Evolutionary conservation across 2,888 invertebrate species (phyloP).

Genomic region (Megamerina dolium): DNA sequence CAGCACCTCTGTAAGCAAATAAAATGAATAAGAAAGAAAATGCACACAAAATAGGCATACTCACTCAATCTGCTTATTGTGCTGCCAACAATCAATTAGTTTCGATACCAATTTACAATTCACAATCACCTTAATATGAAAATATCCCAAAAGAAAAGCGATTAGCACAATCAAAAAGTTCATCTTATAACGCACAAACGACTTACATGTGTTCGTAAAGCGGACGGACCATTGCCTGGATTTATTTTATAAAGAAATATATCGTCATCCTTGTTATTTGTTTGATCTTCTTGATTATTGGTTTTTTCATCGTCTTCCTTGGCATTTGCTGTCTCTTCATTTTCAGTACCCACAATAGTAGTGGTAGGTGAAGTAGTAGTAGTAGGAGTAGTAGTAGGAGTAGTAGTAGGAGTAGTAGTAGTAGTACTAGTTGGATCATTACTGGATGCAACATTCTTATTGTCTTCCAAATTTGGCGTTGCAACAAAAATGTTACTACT

Average conservation of each 20-base stretch:
- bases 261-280: constrained; percentile 25
- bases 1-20: constrained; percentile 45
- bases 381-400: too few relatives aligned
- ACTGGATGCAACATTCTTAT: too few relatives aligned
- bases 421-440: too few relatives aligned
- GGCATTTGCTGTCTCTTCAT: constrained; percentile 6
- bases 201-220: constrained; percentile 56
- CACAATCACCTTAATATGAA: constrained; percentile 59
- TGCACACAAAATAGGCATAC: constrained; percentile 47
- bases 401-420: too few relatives aligned
- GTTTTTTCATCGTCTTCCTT: constrained; percentile 5
- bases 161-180: background rate
- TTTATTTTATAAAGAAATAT: constrained; percentile 28
- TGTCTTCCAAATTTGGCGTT: too few relatives aligned
- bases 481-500: too few relatives aligned
- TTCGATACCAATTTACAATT: constrained; percentile 74
- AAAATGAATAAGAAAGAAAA: constrained; percentile 4
- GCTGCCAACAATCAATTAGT: constrained; percentile 75
- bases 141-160: constrained; percentile 7
- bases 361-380: too few relatives aligned
- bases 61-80: constrained; percentile 73
- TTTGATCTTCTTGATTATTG: constrained; percentile 1
- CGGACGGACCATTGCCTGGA: constrained; percentile 39
- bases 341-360: background rate
- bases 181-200: too few relatives aligned